Conservation (phyloP, 2,113 vertebrate genomes). For the Petrocephalus zakoni region DNA sequence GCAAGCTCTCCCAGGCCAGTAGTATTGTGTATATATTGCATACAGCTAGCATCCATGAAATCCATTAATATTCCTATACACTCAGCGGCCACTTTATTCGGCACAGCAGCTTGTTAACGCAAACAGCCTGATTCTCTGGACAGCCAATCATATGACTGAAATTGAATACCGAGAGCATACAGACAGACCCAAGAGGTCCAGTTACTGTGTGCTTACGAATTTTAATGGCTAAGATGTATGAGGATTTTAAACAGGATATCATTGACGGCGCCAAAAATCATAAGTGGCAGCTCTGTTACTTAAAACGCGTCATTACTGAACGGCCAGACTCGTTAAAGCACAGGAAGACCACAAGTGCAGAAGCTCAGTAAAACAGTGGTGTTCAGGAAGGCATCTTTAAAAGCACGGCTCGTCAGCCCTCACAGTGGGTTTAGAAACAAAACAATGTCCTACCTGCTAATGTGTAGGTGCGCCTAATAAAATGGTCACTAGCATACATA, state of each 20-base stretch:
- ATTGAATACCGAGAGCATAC: not conserved
- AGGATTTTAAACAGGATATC: not conserved
- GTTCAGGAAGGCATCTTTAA: not conserved
- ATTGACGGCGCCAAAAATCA: not conserved
- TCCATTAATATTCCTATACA: not conserved
- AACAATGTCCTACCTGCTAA: not conserved
- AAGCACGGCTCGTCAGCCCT: not conserved
- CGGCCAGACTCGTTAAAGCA: not conserved
- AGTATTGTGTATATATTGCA: not conserved
- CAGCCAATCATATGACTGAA: not conserved
- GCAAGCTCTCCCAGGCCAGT: not conserved
- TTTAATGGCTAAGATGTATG: not conserved
- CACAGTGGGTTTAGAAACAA: not conserved
- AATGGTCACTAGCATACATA: not conserved
- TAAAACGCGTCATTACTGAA: not conserved
- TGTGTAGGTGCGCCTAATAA: not conserved
- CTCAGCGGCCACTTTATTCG: not conserved
- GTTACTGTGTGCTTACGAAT: not conserved
- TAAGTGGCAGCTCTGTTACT: not conserved
- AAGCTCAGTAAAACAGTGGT: not conserved
- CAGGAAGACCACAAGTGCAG: not conserved
- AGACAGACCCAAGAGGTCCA: not conserved
- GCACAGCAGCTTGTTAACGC: not conserved
- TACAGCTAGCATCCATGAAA: not conserved
- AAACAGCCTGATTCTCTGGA: not conserved